Evolutionary conservation across 2,113 vertebrate genomes (phyloP), one percentile per base, ranked within the genome.

Genomic region (Cyprinodon tularosa): DNA sequence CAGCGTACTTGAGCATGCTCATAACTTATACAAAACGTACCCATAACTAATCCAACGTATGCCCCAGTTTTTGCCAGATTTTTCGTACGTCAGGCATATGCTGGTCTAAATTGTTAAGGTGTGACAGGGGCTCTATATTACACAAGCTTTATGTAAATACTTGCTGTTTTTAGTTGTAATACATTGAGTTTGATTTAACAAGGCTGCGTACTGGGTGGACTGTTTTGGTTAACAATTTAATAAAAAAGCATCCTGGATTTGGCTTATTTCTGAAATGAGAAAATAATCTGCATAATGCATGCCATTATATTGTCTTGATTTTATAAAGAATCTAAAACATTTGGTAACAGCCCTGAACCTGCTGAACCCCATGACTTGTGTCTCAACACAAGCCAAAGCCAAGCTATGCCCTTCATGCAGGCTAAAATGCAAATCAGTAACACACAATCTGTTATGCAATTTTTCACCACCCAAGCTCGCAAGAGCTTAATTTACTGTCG

Each of bases 351-450:
- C 77, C 71, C 77, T 74, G 71, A 76, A 79, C 80, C 78, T 78
- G 78, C 77, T 83, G 84, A 85, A 88, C 80, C 64, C 81, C 62
- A 81, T 86, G 84, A 91, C 90, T 87, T 88, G 83, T 71, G 78
- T 74, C 82, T 86, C 42, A 50, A 71, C 79, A 47, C 64, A 74
- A 85, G 86, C 88, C 88, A 92, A 93, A 91, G 77, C 91, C 78
- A 63, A 88, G 83, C 88, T 86, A 80, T 88, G 89, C 89, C 90
- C 88, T 82, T 85, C 86, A 80, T 78, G 84, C 71, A 85, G 84
- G 87, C n/a, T 80, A 79, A 80, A 86, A 84, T 74, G 81, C 82
- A 86, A 88, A 84, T 78, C 88, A 91, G 86, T 68, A 80, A 84
- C 70, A 68, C 74, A 45, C 70, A 77, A 40, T 45, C 66, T 76